Evolutionary conservation across 2,113 vertebrate genomes (phyloP), one percentile per base, ranked within the genome.

Genomic region (human (Homo sapiens)): DNA sequence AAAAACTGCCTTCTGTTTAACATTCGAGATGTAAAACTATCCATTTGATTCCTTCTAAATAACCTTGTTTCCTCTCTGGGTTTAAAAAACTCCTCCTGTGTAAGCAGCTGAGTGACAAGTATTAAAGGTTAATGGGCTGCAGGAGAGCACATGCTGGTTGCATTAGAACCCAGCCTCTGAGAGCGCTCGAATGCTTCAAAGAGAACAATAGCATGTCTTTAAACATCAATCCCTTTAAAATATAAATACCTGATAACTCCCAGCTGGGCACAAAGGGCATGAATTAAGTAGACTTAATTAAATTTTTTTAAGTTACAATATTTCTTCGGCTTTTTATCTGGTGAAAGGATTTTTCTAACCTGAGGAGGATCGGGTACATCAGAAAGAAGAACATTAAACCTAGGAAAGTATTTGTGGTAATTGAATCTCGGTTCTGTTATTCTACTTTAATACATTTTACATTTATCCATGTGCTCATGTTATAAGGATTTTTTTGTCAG

Each of bases 91-190:
- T 89, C 38, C 14, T 35, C 59, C 48, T 68, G 90, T 97, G 94
- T 78, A 96, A 98, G 93, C 97, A 95, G 86, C 97, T 98, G 91
- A 89, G 50, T 97, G 92, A 97, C 96, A 98, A 95, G 97, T 97
- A 97, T 64, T 97, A 96, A 98, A 97, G 97, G 83, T 64, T 96
- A 78, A 89, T 96, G 70, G 96, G 76, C 75, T 96, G 27, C 96
- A 35, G 64, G 95, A 94, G 97, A 92, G 40, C 93, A 98, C 89
- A 97, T 97, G 95, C 97, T 97, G 98, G n/a, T 97, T 83, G 93
- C 96, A 96, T 98, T 97, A 98, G 93, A 87, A 76, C 43, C n/a
- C 30, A 78, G 90, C 66, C 30, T 38, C 93, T 17, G 80, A 93
- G 96, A 79, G 80, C 52, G 22, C 35, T 84, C 66, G 91, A 91